Percentiles rank a stretch among this genome's conserved stretches.
These are phyloP conservation scores for Leucophenga montana DNA, from an alignment of 2,888 invertebrate species.

Conservation along the genomic window DNA sequence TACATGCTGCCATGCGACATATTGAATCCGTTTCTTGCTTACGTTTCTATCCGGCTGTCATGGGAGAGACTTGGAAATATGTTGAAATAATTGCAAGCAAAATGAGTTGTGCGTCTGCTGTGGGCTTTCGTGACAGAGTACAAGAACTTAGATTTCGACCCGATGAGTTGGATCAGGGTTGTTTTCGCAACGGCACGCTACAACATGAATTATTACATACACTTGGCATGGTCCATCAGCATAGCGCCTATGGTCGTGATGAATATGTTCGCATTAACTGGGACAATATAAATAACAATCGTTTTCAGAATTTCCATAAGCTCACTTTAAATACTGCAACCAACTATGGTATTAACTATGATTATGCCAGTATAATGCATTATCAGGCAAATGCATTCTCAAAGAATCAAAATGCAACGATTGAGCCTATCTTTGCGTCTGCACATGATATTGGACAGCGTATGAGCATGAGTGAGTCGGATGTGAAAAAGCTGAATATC, in stretches of 20 bases:
- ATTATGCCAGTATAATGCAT: constrained; percentile 86
- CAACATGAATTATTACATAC: constrained; percentile 86
- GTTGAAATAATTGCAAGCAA: constrained; percentile 42
- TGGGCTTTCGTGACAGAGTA: constrained; percentile 76
- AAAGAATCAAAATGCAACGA: constrained; percentile 78
- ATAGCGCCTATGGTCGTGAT: constrained; percentile 82
- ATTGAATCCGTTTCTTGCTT: constrained; percentile 84
- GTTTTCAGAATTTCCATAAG: constrained; percentile 71
- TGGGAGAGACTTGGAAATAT: neutral
- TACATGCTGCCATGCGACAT: constrained; percentile 79
- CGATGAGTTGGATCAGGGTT: constrained; percentile 52
- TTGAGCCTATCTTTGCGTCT: constrained; percentile 70
- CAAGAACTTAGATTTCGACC: constrained; percentile 58
- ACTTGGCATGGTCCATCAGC: constrained; percentile 85
- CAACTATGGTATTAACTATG: constrained; percentile 81
- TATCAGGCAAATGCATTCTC: constrained; percentile 83
- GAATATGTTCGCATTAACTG: constrained; percentile 55
- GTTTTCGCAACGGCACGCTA: constrained; percentile 75
- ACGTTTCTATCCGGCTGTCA: constrained; percentile 77
- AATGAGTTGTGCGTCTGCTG: constrained; percentile 83
- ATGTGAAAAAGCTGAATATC: too few species aligned
- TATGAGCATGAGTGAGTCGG: too few species aligned
- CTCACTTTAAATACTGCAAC: too few species aligned
- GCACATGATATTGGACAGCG: too few species aligned
- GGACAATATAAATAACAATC: too few species aligned